These are phyloP conservation scores for Drosophila tsacasi DNA, from an alignment of 1,140 invertebrate genomes.

Conservation along the genomic window DNA sequence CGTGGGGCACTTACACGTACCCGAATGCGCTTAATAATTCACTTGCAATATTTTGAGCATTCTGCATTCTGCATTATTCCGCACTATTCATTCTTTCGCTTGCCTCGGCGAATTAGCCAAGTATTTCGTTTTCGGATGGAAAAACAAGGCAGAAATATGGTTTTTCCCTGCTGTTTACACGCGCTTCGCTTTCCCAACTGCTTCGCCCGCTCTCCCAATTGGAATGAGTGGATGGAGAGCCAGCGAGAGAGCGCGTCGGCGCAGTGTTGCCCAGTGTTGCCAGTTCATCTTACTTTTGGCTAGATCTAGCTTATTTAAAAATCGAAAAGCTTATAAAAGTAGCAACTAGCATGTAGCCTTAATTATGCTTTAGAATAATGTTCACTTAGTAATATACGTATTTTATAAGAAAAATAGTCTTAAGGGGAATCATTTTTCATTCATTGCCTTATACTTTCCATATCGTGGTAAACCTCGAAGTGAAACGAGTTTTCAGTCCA, in stretches of 20 bases:
- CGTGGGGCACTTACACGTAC: constrained; percentile 42
- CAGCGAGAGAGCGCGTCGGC: constrained; percentile 60
- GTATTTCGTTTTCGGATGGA: constrained; percentile 24
- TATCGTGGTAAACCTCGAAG: too few relatives aligned
- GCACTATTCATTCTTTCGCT: constrained; percentile 11
- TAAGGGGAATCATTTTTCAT: too few relatives aligned
- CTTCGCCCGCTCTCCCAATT: constrained; percentile 70
- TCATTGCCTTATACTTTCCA: too few relatives aligned
- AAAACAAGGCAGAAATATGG: constrained; percentile 35
- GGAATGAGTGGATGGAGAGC: constrained; percentile 42
- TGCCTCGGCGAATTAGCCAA: constrained; percentile 22
- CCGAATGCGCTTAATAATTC: constrained; percentile 5
- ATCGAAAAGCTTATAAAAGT: neutral
- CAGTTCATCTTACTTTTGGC: neutral
- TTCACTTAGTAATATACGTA: too few relatives aligned
- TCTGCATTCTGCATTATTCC: constrained; percentile 28
- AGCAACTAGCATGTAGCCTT: neutral
- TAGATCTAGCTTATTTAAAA: neutral
- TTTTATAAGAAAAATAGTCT: too few relatives aligned
- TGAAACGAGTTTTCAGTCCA: too few relatives aligned
- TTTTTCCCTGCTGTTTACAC: constrained; percentile 46
- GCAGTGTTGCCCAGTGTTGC: constrained; percentile 26
- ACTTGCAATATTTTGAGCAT: constrained; percentile 15
- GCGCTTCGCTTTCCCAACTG: constrained; percentile 44
- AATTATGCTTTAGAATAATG: too few relatives aligned